Percentiles rank a stretch among this genome's conserved stretches.
Evolutionary conservation across 2,888 invertebrate genomes (phyloP).

Genomic region (Andrena chrysosceles): DNA sequence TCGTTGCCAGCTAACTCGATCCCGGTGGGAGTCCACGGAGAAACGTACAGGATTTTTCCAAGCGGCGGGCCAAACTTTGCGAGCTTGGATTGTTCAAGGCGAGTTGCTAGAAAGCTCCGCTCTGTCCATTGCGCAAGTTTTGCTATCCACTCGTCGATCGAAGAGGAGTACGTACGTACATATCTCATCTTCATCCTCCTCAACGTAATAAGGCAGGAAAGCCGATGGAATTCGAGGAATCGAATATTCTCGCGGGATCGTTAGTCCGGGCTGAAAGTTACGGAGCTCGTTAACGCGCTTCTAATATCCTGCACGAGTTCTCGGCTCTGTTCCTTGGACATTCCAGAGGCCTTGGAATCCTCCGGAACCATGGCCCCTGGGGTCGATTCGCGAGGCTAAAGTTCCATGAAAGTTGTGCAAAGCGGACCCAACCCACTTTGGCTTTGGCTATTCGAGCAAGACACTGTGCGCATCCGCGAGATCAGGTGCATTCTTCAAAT

Average conservation of each 20-base stretch:
- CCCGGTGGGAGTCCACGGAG: background rate
- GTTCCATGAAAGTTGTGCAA: slow-evolving; percentile 65
- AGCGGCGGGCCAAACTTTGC: slow-evolving; percentile 5
- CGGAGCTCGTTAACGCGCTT: slow-evolving; percentile 28
- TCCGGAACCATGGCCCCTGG: slow-evolving; percentile 59
- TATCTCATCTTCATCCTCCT: background rate
- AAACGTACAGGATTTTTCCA: background rate
- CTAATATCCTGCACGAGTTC: slow-evolving; percentile 27
- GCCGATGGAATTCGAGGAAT: slow-evolving; percentile 31
- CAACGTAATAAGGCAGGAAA: background rate
- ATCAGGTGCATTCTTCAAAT: background rate
- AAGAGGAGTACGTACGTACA: too few species aligned
- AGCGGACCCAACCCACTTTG: background rate
- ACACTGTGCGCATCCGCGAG: background rate
- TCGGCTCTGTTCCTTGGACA: slow-evolving; percentile 29
- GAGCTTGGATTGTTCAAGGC: background rate
- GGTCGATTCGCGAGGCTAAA: slow-evolving; percentile 59
- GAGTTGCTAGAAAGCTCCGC: too few species aligned
- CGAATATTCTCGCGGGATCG: slow-evolving; percentile 19
- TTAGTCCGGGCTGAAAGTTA: slow-evolving; percentile 8
- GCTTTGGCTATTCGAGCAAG: slow-evolving; percentile 44
- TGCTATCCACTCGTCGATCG: too few species aligned
- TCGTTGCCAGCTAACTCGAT: slow-evolving; percentile 17
- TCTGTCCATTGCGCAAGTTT: too few species aligned
- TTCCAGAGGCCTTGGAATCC: slow-evolving; percentile 50